These are phyloP conservation scores for Latheticus oryzae DNA, from an alignment of 2,888 invertebrate species.

Conservation along the genomic window DNA sequence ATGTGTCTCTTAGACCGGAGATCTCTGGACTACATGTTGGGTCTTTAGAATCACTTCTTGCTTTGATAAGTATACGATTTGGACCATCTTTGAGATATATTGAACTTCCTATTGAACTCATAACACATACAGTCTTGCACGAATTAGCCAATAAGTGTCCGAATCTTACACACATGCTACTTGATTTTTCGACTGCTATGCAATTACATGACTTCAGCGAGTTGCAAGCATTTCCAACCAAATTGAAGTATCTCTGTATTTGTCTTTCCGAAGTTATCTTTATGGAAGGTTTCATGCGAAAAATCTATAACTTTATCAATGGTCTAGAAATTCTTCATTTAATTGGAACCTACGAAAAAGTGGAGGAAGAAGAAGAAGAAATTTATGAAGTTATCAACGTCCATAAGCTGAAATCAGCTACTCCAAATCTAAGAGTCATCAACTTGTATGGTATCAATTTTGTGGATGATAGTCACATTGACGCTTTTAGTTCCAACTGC, in stretches of 20 bases:
- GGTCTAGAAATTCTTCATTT: slow-evolving; percentile 97
- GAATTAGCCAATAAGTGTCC: slow-evolving; percentile 97
- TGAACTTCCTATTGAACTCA: slow-evolving; percentile 95
- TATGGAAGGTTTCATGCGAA: slow-evolving; percentile 99
- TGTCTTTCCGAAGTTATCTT: slow-evolving; percentile 99
- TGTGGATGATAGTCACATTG: slow-evolving; percentile 98
- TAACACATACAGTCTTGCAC: slow-evolving; percentile 96
- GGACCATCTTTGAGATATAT: slow-evolving; percentile 90
- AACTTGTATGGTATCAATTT: slow-evolving; percentile 99
- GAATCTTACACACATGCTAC: slow-evolving; percentile 93
- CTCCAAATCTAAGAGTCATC: slow-evolving; percentile 96
- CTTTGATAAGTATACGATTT: slow-evolving; percentile 89
- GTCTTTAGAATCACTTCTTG: slow-evolving; percentile 87
- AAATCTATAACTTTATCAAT: slow-evolving; percentile 99
- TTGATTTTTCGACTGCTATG: slow-evolving; percentile 99
- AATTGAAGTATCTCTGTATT: slow-evolving; percentile 81
- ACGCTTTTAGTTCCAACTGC: slow-evolving; percentile 96
- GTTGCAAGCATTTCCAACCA: slow-evolving; percentile 98
- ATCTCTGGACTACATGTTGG: slow-evolving; percentile 94
- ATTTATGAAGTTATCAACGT: slow-evolving; percentile 99
- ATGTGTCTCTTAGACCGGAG: slow-evolving; percentile 96
- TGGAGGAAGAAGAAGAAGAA: slow-evolving; percentile 99
- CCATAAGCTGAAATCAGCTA: slow-evolving; percentile 97
- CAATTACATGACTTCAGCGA: slow-evolving; percentile 99
- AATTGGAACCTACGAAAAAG: slow-evolving; percentile 97